Evolutionary conservation across 2,797 vertebrate genomes (phyloP).

Genomic region (Alauda arvensis): DNA sequence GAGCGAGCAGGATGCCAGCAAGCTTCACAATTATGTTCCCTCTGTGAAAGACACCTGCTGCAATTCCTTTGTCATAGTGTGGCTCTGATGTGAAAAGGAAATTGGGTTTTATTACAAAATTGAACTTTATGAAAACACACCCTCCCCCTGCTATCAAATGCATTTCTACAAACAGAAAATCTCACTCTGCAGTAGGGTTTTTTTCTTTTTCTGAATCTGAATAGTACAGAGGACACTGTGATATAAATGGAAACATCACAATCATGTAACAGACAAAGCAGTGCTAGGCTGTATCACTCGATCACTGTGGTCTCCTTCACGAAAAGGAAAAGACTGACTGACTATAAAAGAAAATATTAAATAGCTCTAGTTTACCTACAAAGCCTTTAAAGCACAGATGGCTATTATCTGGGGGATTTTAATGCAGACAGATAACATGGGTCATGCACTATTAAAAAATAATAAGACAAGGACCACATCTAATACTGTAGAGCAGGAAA

Average conservation of each 20-base stretch:
- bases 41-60: slow-evolving; percentile 1
- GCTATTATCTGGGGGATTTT: slow-evolving; percentile 4
- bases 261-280: slow-evolving; percentile 55
- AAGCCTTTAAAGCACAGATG: slow-evolving; percentile 4
- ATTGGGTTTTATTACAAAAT: slow-evolving; percentile 48
- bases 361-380: slow-evolving; percentile 44
- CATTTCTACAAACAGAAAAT: slow-evolving; percentile 56
- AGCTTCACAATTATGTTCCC: slow-evolving; percentile 11
- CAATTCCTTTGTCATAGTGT: slow-evolving; percentile 11
- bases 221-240: slow-evolving; percentile 27
- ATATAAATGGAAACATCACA: slow-evolving; percentile 57
- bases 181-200: slow-evolving; percentile 11
- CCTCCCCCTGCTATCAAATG: slow-evolving; percentile 41
- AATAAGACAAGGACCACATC: neutral
- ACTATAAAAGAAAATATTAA: slow-evolving; percentile 47
- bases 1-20: neutral
- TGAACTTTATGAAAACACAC: slow-evolving; percentile 40
- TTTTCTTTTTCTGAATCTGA: slow-evolving; percentile 38
- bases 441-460: neutral
- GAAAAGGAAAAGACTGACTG: slow-evolving; percentile 23
- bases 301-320: slow-evolving; percentile 18
- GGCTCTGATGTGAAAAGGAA: slow-evolving; percentile 26
- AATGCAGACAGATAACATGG: neutral
- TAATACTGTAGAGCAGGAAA: neutral
- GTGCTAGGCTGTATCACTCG: slow-evolving; percentile 11